phyloP scores from a whole-genome alignment of 2,888 invertebrate genomes.

The Acanthopleura granulata region DNA sequence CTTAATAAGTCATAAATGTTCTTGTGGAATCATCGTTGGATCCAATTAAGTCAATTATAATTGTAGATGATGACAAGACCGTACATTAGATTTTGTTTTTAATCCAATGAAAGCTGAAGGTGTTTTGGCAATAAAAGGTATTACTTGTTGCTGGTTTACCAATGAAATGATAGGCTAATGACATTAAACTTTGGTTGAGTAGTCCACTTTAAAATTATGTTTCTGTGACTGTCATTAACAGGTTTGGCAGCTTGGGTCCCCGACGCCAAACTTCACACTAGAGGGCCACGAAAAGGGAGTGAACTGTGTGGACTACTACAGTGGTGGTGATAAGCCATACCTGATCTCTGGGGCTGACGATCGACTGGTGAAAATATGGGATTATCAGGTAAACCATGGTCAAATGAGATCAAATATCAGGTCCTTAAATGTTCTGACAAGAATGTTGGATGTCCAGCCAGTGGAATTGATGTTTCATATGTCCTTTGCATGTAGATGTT shows the following conservation, averaged over 20 bases:
- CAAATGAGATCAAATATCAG: not conserved
- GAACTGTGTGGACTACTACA: constrained; percentile 99
- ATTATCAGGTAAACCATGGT: constrained; percentile 78
- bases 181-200: too few species aligned
- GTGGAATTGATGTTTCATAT: not conserved
- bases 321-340: constrained; percentile 99
- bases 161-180: too few species aligned
- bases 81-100: too few species aligned
- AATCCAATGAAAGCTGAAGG: too few species aligned
- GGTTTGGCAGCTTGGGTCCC: constrained; percentile 98
- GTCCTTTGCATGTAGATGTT: too few species aligned
- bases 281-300: constrained; percentile 99
- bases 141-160: too few species aligned
- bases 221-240: constrained; percentile 47
- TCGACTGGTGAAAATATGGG: constrained; percentile 98
- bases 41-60: too few species aligned
- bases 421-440: not conserved
- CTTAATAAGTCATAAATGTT: too few species aligned
- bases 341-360: constrained; percentile 99
- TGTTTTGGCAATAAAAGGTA: too few species aligned
- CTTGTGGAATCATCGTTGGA: too few species aligned
- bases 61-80: too few species aligned
- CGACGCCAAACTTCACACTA: constrained; percentile 96
- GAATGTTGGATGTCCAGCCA: not conserved
- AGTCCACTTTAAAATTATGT: too few species aligned